phyloP scores from a whole-genome alignment of 2,113 vertebrate genomes.

The Mormyrus iriodes region DNA sequence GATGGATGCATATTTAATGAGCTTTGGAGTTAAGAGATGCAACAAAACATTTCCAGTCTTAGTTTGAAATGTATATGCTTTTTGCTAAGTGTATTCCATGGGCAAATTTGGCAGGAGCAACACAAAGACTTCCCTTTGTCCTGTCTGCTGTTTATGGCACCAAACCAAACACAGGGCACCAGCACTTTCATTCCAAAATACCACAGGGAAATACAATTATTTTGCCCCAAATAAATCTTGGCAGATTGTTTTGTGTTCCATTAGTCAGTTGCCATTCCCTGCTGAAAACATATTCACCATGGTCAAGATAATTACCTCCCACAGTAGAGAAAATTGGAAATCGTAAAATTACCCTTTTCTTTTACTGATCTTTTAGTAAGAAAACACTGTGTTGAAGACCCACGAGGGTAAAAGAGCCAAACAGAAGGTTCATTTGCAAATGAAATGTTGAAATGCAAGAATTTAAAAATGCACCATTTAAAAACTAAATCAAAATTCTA shows the following conservation, averaged over 20 bases:
- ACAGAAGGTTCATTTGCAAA: neutral
- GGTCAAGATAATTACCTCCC: neutral
- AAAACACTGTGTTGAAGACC: neutral
- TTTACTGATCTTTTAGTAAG: neutral
- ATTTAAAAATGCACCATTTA: neutral
- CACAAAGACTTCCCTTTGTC: neutral
- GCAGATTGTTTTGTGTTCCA: neutral
- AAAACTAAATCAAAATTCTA: neutral
- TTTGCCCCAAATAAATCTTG: neutral
- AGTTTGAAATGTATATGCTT: neutral
- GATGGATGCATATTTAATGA: neutral
- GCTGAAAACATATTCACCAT: neutral
- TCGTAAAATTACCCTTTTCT: neutral
- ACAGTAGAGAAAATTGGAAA: conserved; percentile 6
- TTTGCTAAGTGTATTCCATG: neutral
- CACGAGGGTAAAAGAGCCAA: neutral
- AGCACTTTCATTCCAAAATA: neutral
- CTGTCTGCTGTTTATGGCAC: neutral
- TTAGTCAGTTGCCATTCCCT: neutral
- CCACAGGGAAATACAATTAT: neutral
- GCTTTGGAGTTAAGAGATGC: neutral
- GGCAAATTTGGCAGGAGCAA: neutral
- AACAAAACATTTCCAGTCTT: neutral
- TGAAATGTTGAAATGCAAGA: neutral
- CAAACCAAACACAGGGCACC: neutral